Evolutionary conservation across 2,888 invertebrate species (phyloP), one percentile per base, ranked within the genome.

Genomic region (Andricus quercusramuli): DNA sequence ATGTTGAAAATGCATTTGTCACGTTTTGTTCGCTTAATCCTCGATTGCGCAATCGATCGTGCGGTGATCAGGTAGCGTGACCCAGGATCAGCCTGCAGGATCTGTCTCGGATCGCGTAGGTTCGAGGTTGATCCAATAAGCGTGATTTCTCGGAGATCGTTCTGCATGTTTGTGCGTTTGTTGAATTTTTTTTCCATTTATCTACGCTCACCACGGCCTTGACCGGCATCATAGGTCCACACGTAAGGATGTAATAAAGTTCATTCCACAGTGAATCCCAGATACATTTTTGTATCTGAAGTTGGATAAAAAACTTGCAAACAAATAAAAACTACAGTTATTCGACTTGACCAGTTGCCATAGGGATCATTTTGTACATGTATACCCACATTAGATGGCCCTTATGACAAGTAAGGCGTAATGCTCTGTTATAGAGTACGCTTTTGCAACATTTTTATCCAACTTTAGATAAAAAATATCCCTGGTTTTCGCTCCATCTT

Each of bases 41-140:
- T 41, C 59, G 29, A 78, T 86, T 85, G 83, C 85, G 86, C 78
- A 84, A 85, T 78, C 80, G 81, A 79, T 82, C 82, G 81, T 82
- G 82, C 85, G 83, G 83, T 81, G 83, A 85, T 81, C 84, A 82
- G 84, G 85, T 85, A 82, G 80, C 81, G 80, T 82, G 82, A 83
- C 79, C 83, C 79, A 77, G 76, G 80, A 70, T 70, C 70, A 70
- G 11, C 47, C 51, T 70, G 29, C 47, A 51, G 29, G 20, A 82
- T 79, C 67, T 77, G 77, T 32, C 62, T 37, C 29, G 32, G 32
- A 51, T 62, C 77, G 78, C 51, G 66, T 68, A 78, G 65, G 70
- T 70, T 70, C 62, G 56, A 74, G 74, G 74, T 74, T 74, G 74
- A 74, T 74, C 32, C 51, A n/a, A n/a, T 56, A 29, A 56, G 56